These are phyloP conservation scores for Rotaria sp. DNA, from an alignment of 2,888 invertebrate species.

Conservation along the genomic window DNA sequence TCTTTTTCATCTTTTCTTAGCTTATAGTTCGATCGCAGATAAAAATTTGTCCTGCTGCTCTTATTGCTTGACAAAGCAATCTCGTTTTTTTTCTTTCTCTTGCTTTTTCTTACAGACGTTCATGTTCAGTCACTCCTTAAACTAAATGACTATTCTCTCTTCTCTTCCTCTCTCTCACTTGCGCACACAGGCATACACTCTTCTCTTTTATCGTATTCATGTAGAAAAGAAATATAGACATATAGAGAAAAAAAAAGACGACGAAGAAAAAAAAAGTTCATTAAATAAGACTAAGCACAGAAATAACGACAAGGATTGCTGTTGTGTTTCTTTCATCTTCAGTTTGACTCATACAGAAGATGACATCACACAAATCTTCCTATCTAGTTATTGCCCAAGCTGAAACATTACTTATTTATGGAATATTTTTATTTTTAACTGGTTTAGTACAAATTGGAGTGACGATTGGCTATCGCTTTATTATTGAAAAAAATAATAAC, in stretches of 20 bases:
- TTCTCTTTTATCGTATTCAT: neutral
- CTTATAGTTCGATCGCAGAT: neutral
- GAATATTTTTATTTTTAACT: neutral
- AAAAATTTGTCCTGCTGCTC: neutral
- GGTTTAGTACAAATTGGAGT: neutral
- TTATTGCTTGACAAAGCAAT: neutral
- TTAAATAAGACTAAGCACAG: neutral
- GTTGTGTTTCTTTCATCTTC: neutral
- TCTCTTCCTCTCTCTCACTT: neutral
- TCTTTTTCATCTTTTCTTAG: neutral
- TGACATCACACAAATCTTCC: neutral
- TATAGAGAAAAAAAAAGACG: neutral
- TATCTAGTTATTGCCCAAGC: neutral
- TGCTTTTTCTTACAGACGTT: neutral
- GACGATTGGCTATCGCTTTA: neutral
- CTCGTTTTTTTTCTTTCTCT: neutral
- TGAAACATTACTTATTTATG: neutral
- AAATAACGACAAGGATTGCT: neutral
- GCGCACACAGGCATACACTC: neutral
- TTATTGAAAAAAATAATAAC: neutral
- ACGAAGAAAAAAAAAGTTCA: neutral
- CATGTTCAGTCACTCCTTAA: neutral
- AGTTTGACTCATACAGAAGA: neutral
- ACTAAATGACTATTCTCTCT: conserved; percentile 15
- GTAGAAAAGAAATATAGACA: neutral